Percentiles rank a stretch among this genome's conserved stretches.
These are phyloP conservation scores for Nansenia antarctica DNA, from an alignment of 2,113 vertebrate species.

Conservation along the genomic window DNA sequence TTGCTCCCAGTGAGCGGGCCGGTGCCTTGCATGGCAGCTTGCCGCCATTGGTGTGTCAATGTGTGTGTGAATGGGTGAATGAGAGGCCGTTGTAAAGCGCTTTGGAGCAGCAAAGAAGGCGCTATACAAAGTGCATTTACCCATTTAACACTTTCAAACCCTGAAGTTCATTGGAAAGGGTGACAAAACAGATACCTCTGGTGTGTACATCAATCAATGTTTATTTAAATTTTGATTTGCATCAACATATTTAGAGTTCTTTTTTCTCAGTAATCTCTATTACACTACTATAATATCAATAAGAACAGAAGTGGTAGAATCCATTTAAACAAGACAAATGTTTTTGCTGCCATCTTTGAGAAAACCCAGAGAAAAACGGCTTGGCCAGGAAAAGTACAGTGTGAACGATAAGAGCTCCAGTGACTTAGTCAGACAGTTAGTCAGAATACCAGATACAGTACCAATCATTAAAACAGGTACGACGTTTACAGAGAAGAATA, in stretches of 20 bases:
- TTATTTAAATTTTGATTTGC: conserved; percentile 79
- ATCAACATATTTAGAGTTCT: conserved; percentile 77
- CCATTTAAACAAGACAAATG: conserved; percentile 77
- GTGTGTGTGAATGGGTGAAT: too few species aligned
- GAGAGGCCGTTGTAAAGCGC: too few species aligned
- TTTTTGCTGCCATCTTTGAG: conserved; percentile 68
- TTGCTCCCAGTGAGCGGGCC: too few species aligned
- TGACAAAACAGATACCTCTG: conserved; percentile 6
- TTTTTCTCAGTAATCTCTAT: conserved; percentile 74
- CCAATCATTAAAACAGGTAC: conserved; percentile 81
- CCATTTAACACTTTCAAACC: too few species aligned
- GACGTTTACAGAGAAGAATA: conserved; percentile 78
- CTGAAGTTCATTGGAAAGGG: neutral
- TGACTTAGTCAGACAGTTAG: conserved; percentile 70
- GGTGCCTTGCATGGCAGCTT: too few species aligned
- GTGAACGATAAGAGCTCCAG: conserved; percentile 68
- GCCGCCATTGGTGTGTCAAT: too few species aligned
- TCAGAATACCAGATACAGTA: conserved; percentile 75
- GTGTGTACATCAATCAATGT: conserved; percentile 81
- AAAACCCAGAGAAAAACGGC: conserved; percentile 57
- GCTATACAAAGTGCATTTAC: too few species aligned
- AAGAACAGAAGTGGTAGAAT: conserved; percentile 79
- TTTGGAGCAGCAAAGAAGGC: too few species aligned
- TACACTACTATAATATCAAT: conserved; percentile 80
- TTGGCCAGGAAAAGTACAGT: conserved; percentile 64